Base-by-base conservation (phyloP, 2,797 vertebrate genomes). In the Rhinophrynus dorsalis region DNA sequence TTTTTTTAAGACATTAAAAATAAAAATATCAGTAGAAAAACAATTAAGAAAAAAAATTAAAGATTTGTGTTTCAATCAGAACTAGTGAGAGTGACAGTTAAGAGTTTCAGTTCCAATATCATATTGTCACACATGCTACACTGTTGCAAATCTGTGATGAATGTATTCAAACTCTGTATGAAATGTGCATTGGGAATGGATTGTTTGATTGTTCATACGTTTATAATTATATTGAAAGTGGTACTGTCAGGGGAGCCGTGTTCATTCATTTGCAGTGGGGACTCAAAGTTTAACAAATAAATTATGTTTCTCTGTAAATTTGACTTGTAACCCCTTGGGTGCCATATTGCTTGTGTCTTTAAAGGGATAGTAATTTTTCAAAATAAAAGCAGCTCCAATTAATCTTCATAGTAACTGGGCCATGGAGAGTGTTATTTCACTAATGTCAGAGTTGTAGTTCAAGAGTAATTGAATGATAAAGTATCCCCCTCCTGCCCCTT, bases 181-280 rank as follows among this genome's bases (percentile, higher is more conserved):
- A n/a, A n/a, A n/a, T n/a, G n/a, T n/a, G n/a, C n/a, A n/a, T n/a
- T n/a, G n/a, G n/a, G n/a, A n/a, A n/a, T n/a, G 64, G 29, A 48
- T 33, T 57, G 42, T 67, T 67, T 67, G 64, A 67, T 67, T 67
- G 64, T 27, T 45, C 33, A 48, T 57, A 67, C 57, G 57, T 57
- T 48, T 57, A 56, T n/a, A n/a, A n/a, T 67, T 57, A 57, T 57
- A 48, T 37, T 57, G 64, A 57, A 57, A 47, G 40, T 42, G 2
- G 52, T 27, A 29, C 64, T 57, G 64, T 67, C 52, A 57, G 40
- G 24, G 54, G 21, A 52, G 23, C 37, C 15, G 18, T n/a, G n/a
- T 26, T 5, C 6, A 57, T 48, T 67, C 65, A 67, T 67, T 67
- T 57, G 65, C 21, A 37, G 65, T 50, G 7, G 52, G 29, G 30